phyloP scores from a whole-genome alignment of 2,797 vertebrate genomes.

The Bufotes viridis region DNA sequence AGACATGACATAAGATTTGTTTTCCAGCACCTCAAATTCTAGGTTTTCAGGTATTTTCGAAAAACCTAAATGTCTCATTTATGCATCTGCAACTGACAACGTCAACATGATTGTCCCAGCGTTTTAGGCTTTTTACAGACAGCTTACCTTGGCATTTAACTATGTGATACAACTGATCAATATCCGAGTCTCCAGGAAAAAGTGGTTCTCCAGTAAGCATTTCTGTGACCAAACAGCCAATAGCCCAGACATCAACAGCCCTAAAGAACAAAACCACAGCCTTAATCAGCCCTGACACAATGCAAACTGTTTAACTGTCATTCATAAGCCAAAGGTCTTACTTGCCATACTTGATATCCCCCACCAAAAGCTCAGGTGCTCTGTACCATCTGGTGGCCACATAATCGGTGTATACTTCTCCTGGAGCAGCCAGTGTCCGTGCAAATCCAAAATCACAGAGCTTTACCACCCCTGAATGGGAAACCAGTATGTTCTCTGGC shows the following conservation, averaged over 20 bases:
- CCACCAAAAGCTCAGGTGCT: slow-evolving; percentile 89
- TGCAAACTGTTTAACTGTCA: not conserved
- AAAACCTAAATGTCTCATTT: not conserved
- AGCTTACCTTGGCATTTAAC: slow-evolving; percentile 85
- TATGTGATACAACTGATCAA: slow-evolving; percentile 89
- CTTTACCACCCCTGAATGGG: slow-evolving; percentile 84
- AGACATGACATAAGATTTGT: too few species aligned
- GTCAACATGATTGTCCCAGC: not conserved
- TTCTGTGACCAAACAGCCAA: slow-evolving; percentile 86
- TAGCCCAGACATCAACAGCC: slow-evolving; percentile 89
- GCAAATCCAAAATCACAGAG: slow-evolving; percentile 93
- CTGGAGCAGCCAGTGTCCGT: slow-evolving; percentile 76
- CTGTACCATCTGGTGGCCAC: slow-evolving; percentile 93
- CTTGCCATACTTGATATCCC: slow-evolving; percentile 89
- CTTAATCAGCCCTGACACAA: not conserved
- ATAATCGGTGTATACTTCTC: slow-evolving; percentile 86
- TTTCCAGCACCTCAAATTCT: too few species aligned
- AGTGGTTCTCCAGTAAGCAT: slow-evolving; percentile 86
- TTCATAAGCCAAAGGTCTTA: slow-evolving; percentile 64
- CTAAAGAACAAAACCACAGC: slow-evolving; percentile 68
- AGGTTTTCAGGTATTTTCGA: not conserved
- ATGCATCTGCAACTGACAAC: not conserved
- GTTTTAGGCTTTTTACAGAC: not conserved
- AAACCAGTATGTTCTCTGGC: slow-evolving; percentile 90
- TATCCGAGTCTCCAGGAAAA: slow-evolving; percentile 91